phyloP scores from a whole-genome alignment of 2,888 invertebrate genomes.

The Lithodes maja region DNA sequence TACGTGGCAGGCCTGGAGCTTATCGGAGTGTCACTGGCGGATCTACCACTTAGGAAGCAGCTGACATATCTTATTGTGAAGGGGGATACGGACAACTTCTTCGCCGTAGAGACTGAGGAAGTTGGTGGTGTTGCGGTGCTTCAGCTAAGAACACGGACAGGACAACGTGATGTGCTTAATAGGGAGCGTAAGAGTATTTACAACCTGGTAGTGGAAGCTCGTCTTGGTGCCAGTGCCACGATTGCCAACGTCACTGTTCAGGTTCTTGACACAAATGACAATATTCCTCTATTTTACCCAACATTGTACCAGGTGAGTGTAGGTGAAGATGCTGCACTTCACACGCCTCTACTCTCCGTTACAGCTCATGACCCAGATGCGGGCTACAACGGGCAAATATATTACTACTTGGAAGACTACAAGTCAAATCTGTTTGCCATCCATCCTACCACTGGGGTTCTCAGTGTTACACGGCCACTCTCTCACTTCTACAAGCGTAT shows the following conservation, averaged over 20 bases:
- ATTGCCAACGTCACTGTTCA: slow-evolving; percentile 81
- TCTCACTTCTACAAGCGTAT: slow-evolving; percentile 82
- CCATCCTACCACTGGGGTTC: slow-evolving; percentile 92
- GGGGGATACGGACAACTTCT: slow-evolving; percentile 92
- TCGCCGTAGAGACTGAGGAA: slow-evolving; percentile 90
- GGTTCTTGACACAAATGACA: slow-evolving; percentile 90
- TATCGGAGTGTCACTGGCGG: slow-evolving; percentile 83
- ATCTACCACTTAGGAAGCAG: slow-evolving; percentile 73
- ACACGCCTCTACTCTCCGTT: slow-evolving; percentile 77
- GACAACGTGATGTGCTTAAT: slow-evolving; percentile 90
- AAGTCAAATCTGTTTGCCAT: slow-evolving; percentile 94
- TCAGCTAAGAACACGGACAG: slow-evolving; percentile 89
- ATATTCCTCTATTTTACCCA: slow-evolving; percentile 94
- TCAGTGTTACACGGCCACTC: slow-evolving; percentile 87
- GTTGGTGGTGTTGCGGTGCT: slow-evolving; percentile 97
- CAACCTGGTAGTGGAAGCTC: slow-evolving; percentile 84
- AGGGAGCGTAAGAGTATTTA: slow-evolving; percentile 92
- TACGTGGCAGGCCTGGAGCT: slow-evolving; percentile 83
- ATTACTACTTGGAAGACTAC: slow-evolving; percentile 90
- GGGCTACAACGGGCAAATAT: slow-evolving; percentile 96
- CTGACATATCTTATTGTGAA: slow-evolving; percentile 90
- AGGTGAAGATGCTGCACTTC: slow-evolving; percentile 89
- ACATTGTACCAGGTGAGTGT: slow-evolving; percentile 89
- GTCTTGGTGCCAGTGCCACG: neutral
- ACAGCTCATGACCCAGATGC: slow-evolving; percentile 96